phyloP scores from a whole-genome alignment of 2,113 vertebrate species.

The Microcebus lehilahytsara region DNA sequence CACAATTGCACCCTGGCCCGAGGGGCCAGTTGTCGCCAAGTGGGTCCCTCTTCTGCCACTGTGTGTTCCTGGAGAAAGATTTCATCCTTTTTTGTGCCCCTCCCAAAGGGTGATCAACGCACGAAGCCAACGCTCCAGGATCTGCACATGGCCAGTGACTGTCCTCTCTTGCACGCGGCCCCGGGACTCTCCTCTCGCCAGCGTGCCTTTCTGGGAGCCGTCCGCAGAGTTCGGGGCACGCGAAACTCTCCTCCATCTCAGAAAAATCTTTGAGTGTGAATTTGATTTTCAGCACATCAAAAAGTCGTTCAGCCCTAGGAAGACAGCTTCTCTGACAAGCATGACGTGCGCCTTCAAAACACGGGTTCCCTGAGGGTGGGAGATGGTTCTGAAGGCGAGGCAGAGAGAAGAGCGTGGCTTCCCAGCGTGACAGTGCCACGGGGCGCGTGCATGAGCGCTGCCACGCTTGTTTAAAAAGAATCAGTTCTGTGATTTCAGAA shows the following conservation, averaged over 20 bases:
- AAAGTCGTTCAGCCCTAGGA: background rate
- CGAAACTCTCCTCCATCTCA: fast-evolving
- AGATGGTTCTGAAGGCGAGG: fast-evolving
- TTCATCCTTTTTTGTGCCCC: background rate
- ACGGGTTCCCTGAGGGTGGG: background rate
- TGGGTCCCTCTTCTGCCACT: background rate
- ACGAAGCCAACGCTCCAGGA: background rate
- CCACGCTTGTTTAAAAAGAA: background rate
- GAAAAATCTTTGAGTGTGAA: background rate
- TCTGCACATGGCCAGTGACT: background rate
- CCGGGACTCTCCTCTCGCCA: background rate
- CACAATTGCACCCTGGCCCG: no score
- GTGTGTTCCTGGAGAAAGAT: background rate
- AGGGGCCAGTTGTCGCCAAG: background rate
- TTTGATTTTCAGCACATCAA: background rate
- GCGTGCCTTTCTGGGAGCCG: no score
- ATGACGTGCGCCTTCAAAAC: background rate
- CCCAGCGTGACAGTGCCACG: fast-evolving
- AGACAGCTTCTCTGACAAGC: background rate
- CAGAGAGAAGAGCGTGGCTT: no score
- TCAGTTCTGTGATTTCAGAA: background rate
- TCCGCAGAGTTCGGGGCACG: background rate
- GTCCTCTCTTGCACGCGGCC: background rate
- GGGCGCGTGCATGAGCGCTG: no score
- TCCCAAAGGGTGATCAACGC: background rate